A percentile compares a stretch with the other conserved stretches of the same genome.
These are phyloP conservation scores for Drosophila grimshawi DNA, from an alignment of 1,140 invertebrate species.

Conservation along the genomic window DNA sequence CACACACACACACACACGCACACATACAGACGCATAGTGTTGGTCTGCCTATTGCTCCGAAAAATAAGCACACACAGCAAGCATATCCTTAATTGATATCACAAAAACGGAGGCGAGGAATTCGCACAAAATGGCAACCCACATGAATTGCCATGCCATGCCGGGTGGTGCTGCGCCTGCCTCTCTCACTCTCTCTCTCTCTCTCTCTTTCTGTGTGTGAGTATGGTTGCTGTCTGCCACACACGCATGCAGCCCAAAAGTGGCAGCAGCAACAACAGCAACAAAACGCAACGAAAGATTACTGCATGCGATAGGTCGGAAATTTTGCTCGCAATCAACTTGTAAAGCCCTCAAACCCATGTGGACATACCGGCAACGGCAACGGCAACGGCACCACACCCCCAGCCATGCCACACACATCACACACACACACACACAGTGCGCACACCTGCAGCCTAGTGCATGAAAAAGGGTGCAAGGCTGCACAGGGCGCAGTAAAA, in stretches of 20 bases:
- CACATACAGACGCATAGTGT: slow-evolving; percentile 18
- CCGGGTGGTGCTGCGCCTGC: background rate
- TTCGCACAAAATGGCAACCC: slow-evolving; percentile 60
- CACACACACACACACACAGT: background rate
- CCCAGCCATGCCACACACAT: background rate
- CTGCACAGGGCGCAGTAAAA: slow-evolving; percentile 70
- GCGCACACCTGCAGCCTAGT: slow-evolving; percentile 73
- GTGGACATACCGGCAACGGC: slow-evolving; percentile 20
- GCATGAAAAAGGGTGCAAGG: slow-evolving; percentile 59
- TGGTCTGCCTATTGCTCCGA: slow-evolving; percentile 50
- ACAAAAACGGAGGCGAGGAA: slow-evolving; percentile 72
- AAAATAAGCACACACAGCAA: slow-evolving; percentile 45
- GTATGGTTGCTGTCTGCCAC: slow-evolving; percentile 13
- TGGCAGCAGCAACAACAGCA: slow-evolving; percentile 34
- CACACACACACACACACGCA: slow-evolving; percentile 26
- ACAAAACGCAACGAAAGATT: slow-evolving; percentile 70
- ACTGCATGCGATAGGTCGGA: slow-evolving; percentile 82
- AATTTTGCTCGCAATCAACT: slow-evolving; percentile 75
- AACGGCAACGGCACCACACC: background rate
- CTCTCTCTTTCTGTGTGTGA: slow-evolving; percentile 12
- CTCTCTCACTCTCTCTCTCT: background rate
- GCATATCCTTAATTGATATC: slow-evolving; percentile 82
- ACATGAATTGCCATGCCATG: slow-evolving; percentile 33
- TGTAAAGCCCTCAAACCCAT: slow-evolving; percentile 42
- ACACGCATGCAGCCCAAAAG: slow-evolving; percentile 40